Base-by-base conservation (phyloP, 1,140 invertebrate genomes). In the Hestina assimilis region DNA sequence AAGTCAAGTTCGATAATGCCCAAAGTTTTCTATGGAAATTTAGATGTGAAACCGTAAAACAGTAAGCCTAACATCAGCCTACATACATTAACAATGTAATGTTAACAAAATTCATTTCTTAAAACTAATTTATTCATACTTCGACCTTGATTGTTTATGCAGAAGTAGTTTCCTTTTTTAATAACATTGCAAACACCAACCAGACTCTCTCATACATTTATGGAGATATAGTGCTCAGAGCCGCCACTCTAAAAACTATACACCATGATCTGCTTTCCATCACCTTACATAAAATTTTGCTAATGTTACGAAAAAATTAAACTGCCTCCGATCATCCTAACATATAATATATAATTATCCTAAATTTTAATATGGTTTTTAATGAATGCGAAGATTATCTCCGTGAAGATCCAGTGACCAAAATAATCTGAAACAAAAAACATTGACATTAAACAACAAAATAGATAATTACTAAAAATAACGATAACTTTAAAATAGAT, bases 161-260 rank as follows among this genome's bases (percentile, higher is more conserved):
- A 38, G 33, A 47, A 41, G 40, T 19, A 60, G 46, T 69, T 61
- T 35, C 38, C 51, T 54, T 61, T 59, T 67, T 59, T 29, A 31
- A 41, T 59, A 67, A 55, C 51, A 61, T 15, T 43, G 43, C 59
- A 57, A 48, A 63, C 45, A 9, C 31, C 40, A 50, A 50, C 45
- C 62, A 60, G 7, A 28, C 14, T 48, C 24, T 19, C 42, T 43
- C 23, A 26, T 9, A 28, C 33, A 41, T 20, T 33, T 53, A 51
- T 35, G 41, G 50, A 60, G 20, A 33, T 70, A 72, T 70, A 76
- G 63, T 46, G 43, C 29, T 33, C 29, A 43, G 67, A 66, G 79
- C 80, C 79, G 80, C 78, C 80, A 81, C 79, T 78, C 64, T 62
- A 42, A 33, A 56, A n/a, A 66, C 57, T 64, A 78, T 64, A 76